Conservation (phyloP, 1,140 invertebrate genomes). For the Bombus consobrinus region DNA sequence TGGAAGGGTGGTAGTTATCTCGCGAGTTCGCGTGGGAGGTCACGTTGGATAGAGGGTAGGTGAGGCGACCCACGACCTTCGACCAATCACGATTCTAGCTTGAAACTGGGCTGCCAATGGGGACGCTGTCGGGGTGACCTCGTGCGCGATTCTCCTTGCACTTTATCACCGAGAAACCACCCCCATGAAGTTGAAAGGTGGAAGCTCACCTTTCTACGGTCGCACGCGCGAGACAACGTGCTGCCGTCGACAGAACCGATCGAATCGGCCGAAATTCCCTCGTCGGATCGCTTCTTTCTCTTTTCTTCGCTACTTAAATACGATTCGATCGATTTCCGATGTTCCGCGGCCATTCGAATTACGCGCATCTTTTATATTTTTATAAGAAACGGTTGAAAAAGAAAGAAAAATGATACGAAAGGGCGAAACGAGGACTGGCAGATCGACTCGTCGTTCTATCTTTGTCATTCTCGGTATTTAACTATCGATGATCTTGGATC, state of each 20-base stretch:
- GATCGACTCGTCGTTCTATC: too few species aligned
- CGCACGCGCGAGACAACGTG: neutral
- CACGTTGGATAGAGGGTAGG: constrained; percentile 77
- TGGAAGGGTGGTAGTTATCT: constrained; percentile 70
- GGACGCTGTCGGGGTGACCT: constrained; percentile 70
- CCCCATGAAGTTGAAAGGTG: constrained; percentile 49
- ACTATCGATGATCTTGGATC: too few species aligned
- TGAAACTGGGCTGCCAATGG: constrained; percentile 75
- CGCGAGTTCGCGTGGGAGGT: constrained; percentile 79
- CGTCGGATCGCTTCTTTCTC: neutral
- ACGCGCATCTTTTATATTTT: neutral
- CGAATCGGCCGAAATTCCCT: neutral
- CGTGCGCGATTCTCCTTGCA: constrained; percentile 74
- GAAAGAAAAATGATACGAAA: too few species aligned
- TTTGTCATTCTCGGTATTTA: too few species aligned
- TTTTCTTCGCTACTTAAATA: neutral
- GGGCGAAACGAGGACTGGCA: too few species aligned
- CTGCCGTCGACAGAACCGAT: neutral
- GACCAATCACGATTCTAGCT: constrained; percentile 76
- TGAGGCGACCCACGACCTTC: constrained; percentile 79
- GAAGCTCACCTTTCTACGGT: constrained; percentile 42
- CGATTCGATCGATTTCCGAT: neutral
- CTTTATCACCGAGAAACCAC: constrained; percentile 70
- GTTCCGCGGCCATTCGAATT: neutral
- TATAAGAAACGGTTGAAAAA: too few species aligned